Conservation (phyloP, 2,888 invertebrate species). For the Amphipoea lucens region DNA sequence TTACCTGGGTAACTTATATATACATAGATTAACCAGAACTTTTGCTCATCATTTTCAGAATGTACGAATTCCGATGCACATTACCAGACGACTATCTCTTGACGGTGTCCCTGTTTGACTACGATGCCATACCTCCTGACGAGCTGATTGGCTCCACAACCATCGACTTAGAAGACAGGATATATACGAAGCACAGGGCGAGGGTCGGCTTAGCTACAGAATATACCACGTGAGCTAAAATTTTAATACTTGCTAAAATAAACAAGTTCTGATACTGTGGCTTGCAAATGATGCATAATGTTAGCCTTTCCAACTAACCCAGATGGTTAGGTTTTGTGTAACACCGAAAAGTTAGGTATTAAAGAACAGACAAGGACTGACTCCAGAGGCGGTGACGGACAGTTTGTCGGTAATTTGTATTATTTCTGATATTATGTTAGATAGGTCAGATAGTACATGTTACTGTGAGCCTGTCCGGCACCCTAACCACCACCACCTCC, state of each 20-base stretch:
- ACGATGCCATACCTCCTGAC: slow-evolving; percentile 92
- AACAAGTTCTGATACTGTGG: too few relatives aligned
- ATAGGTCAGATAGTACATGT: not conserved
- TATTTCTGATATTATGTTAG: not conserved
- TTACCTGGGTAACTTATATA: too few relatives aligned
- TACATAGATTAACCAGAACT: not conserved
- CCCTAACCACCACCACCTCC: not conserved
- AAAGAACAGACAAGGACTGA: not conserved
- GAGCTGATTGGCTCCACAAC: slow-evolving; percentile 96
- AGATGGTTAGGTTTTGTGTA: not conserved
- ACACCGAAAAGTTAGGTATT: not conserved
- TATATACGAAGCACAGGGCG: slow-evolving; percentile 94
- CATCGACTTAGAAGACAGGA: slow-evolving; percentile 96
- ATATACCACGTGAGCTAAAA: slow-evolving; percentile 91
- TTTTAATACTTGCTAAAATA: not conserved
- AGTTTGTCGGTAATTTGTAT: not conserved
- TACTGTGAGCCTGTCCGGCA: not conserved
- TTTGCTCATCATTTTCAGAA: slow-evolving; percentile 82
- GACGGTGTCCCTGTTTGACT: slow-evolving; percentile 94
- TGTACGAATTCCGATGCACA: slow-evolving; percentile 93
- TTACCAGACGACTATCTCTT: slow-evolving; percentile 94
- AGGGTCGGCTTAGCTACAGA: slow-evolving; percentile 93
- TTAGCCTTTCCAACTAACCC: not conserved
- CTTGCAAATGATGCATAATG: not conserved
- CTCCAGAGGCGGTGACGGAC: not conserved